Conservation (phyloP, 2,113 vertebrate genomes). For the Larimichthys crocea region DNA sequence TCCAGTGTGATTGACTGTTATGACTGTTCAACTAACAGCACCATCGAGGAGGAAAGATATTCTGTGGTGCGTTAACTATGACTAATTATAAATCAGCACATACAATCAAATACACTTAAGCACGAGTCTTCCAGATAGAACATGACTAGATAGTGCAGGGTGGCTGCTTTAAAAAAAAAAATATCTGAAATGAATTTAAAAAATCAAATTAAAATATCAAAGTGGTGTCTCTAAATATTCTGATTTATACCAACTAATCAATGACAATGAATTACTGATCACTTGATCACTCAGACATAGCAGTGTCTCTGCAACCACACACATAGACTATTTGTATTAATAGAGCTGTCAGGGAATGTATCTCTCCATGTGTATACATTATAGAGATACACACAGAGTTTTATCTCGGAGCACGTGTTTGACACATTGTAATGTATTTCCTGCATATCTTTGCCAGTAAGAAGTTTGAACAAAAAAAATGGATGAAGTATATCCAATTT, state of each 20-base stretch:
- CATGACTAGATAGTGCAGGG: not conserved
- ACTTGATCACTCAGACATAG: not conserved
- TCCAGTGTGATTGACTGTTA: not conserved
- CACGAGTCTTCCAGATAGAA: not conserved
- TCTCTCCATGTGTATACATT: not conserved
- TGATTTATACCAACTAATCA: not conserved
- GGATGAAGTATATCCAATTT: not conserved
- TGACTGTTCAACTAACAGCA: not conserved
- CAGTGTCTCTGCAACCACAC: not conserved
- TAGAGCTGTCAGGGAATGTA: slow-evolving; percentile 4
- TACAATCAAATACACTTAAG: not conserved
- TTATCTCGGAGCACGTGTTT: not conserved
- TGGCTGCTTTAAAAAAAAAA: no score
- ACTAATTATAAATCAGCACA: not conserved
- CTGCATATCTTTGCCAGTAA: not conserved
- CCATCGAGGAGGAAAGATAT: not conserved
- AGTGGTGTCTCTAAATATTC: not conserved
- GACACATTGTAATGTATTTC: not conserved
- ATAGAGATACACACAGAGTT: not conserved
- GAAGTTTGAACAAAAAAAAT: not conserved
- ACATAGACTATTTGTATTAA: not conserved
- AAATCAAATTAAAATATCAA: not conserved
- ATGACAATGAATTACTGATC: not conserved
- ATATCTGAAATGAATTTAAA: not conserved
- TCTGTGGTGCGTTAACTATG: not conserved